Evolutionary conservation across 2,888 invertebrate species (phyloP).

Genomic region (Perizoma flavofasciatum): DNA sequence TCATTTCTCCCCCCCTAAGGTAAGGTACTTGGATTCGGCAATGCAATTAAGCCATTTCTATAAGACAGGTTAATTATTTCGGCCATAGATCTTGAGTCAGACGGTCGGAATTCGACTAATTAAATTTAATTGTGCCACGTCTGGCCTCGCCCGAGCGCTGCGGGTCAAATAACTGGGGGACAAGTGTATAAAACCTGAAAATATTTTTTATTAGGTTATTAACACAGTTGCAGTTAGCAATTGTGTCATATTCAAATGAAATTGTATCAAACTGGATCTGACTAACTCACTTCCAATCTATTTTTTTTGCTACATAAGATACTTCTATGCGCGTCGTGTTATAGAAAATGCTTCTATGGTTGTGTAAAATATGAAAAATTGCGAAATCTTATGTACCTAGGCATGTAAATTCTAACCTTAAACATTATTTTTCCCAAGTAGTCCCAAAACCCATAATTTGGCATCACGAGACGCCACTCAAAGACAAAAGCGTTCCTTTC

Average conservation of each 20-base stretch:
- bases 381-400: no score
- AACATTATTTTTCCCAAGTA: slow-evolving; percentile 26
- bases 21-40: slow-evolving; percentile 26
- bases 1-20: slow-evolving; percentile 25
- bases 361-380: no score
- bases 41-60: slow-evolving; percentile 36
- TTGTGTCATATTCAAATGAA: neutral
- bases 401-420: neutral
- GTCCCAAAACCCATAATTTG: slow-evolving; percentile 27
- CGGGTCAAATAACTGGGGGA: slow-evolving; percentile 12
- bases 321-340: neutral
- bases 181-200: slow-evolving; percentile 6
- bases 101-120: slow-evolving; percentile 36
- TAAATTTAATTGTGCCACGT: slow-evolving; percentile 37
- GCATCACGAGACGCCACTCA: slow-evolving; percentile 36
- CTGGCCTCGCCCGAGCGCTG: slow-evolving; percentile 18
- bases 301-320: neutral
- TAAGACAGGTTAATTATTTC: slow-evolving; percentile 40
- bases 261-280: neutral
- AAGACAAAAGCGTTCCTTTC: slow-evolving; percentile 41
- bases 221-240: no score
- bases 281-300: neutral
- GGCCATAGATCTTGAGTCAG: slow-evolving; percentile 25
- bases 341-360: neutral
- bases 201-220: slow-evolving; percentile 1